Evolutionary conservation across 2,888 invertebrate genomes (phyloP).

Genomic region (Volucella zonaria): DNA sequence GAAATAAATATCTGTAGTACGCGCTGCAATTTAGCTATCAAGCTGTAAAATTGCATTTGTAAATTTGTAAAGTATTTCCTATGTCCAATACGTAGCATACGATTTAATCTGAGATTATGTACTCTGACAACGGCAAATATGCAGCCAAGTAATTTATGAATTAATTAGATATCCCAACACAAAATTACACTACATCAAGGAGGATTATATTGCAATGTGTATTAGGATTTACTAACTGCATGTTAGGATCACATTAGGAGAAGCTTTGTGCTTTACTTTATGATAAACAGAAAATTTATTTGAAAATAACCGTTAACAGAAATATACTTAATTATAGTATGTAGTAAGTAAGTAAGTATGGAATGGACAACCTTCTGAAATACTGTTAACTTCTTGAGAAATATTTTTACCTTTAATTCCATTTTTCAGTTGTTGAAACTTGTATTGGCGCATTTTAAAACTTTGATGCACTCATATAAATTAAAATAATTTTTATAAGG

Average conservation of each 20-base stretch:
- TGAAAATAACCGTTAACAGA: too few species aligned
- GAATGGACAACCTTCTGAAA: too few species aligned
- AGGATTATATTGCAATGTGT: constrained; percentile 48
- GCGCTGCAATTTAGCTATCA: constrained; percentile 47
- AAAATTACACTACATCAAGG: constrained; percentile 54
- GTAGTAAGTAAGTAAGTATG: too few species aligned
- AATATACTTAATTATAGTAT: too few species aligned
- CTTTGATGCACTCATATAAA: too few species aligned
- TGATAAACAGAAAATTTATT: too few species aligned
- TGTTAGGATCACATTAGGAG: not conserved
- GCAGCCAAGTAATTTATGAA: constrained; percentile 61
- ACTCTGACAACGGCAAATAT: constrained; percentile 46
- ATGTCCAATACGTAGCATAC: constrained; percentile 41
- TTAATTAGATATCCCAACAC: constrained; percentile 63
- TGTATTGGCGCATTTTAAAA: too few species aligned
- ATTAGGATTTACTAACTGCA: constrained; percentile 22
- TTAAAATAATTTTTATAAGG: too few species aligned
- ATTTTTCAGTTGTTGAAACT: too few species aligned
- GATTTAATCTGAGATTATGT: constrained; percentile 70
- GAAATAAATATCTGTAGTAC: constrained; percentile 49
- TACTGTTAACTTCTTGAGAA: too few species aligned
- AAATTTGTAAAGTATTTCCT: constrained; percentile 67
- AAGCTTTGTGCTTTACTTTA: not conserved
- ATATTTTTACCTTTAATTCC: too few species aligned
- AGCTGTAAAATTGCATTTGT: constrained; percentile 72